Evolutionary conservation across 2,888 invertebrate species (phyloP).

Genomic region (Parnassius glacialis): DNA sequence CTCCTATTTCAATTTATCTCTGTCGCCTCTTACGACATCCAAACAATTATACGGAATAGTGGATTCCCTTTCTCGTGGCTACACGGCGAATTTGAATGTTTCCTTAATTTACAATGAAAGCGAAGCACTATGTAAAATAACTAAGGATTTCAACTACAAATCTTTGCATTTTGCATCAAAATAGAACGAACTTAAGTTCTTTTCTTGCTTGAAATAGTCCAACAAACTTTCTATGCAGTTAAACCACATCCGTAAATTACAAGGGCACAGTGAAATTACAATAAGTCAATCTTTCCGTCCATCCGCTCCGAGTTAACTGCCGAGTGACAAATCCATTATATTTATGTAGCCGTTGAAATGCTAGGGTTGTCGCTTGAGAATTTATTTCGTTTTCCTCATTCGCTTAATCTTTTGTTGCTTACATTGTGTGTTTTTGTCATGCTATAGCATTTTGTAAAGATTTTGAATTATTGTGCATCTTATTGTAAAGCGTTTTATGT

Average conservation of each 20-base stretch:
- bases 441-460: not conserved
- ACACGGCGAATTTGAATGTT: not conserved
- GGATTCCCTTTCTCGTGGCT: not conserved
- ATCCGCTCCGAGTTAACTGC: slow-evolving; percentile 49
- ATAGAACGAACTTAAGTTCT: not conserved
- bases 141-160: not conserved
- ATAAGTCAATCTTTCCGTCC: slow-evolving; percentile 43
- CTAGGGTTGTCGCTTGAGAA: slow-evolving; percentile 43
- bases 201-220: slow-evolving; percentile 5
- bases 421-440: not conserved
- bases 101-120: slow-evolving; percentile 15
- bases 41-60: not conserved
- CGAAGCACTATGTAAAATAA: slow-evolving; percentile 17
- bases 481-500: too few relatives aligned
- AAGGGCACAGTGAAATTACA: slow-evolving; percentile 45
- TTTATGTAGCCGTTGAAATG: slow-evolving; percentile 46
- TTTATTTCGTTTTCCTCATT: slow-evolving; percentile 28
- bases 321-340: slow-evolving; percentile 60
- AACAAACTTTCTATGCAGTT: slow-evolving; percentile 28
- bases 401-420: slow-evolving; percentile 17
- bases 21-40: too few relatives aligned
- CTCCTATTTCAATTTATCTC: too few relatives aligned
- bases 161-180: not conserved
- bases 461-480: not conserved
- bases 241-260: slow-evolving; percentile 32